Evolutionary conservation across 2,888 invertebrate genomes (phyloP), one percentile per base, ranked within the genome.

Genomic region (Meteorus colon): DNA sequence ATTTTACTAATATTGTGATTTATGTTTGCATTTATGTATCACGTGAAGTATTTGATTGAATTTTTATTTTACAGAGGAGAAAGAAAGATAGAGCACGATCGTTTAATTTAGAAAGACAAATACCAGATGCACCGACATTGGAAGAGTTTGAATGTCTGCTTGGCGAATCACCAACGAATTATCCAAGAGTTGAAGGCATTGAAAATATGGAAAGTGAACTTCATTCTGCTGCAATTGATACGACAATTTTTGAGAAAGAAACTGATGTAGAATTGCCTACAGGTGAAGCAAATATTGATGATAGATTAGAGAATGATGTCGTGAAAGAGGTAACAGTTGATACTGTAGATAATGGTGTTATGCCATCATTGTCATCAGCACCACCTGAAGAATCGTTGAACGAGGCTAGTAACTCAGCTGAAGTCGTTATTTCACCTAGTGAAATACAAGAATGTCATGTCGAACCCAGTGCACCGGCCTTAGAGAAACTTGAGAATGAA

Each of bases 201-300:
- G 89, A 89, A 73, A 86, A 89, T 77, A 89, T 89, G 87, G 89
- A 89, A 75, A 89, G 89, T 66, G 88, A 89, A 78, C 81, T 89
- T 24, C 88, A 89, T 80, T 89, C 88, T 2, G 89, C 89, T 29
- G 87, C 89, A 8, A 88, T 89, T 27, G 90, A 89, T 37, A 89
- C 87, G 5, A 89, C 88, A 73, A 75, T 84, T 12, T 88, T 87
- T 67, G 87, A 88, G 73, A 86, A 87, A 67, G 82, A 87, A 70
- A 45, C 62, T 16, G 80, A 76, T 12, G 51, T 45, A 4, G 19
- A 48, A 14, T 41, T 45, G 16, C 14, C 62, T 16, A 34, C 62
- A 45, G 41, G 48, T 6, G 37, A 55, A 2, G 37, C 71, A 31
- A 5, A 45, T 10, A 60, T 34, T 59, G 5, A 37, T 69, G n/a